Percentiles rank a stretch among this genome's conserved stretches.
These are phyloP conservation scores for Euspilapteryx auroguttella DNA, from an alignment of 2,888 invertebrate species.

Conservation along the genomic window DNA sequence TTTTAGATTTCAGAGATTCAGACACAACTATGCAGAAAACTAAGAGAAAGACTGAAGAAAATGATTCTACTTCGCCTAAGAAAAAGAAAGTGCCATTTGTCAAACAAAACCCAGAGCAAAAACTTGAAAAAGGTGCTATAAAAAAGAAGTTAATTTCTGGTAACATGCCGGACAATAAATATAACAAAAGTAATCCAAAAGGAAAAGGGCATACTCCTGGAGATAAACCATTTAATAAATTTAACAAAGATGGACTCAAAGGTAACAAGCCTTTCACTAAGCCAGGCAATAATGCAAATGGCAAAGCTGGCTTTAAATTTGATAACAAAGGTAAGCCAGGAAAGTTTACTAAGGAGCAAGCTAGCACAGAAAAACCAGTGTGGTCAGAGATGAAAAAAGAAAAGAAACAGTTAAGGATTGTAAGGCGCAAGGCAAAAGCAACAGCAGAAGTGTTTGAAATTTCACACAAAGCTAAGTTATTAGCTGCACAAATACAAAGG, in stretches of 20 bases:
- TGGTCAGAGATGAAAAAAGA: conserved; percentile 78
- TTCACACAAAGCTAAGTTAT: conserved; percentile 41
- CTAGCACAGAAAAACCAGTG: conserved; percentile 51
- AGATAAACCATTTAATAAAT: too few relatives aligned
- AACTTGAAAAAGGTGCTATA: conserved; percentile 14
- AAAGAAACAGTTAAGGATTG: conserved; percentile 69
- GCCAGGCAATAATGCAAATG: not conserved
- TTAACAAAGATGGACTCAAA: conserved; percentile 6
- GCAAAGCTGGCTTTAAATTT: not conserved
- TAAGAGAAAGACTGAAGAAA: conserved; percentile 29
- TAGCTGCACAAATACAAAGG: conserved; percentile 49
- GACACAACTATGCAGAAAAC: conserved; percentile 29
- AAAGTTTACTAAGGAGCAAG: conserved; percentile 19
- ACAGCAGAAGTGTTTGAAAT: conserved; percentile 44
- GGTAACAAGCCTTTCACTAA: conserved; percentile 2
- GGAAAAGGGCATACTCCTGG: too few relatives aligned
- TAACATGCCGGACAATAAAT: too few relatives aligned
- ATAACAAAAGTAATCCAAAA: too few relatives aligned
- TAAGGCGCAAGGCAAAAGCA: conserved; percentile 64
- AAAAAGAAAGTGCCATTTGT: conserved; percentile 27
- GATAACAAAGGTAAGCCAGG: conserved; percentile 3
- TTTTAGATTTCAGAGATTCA: too few relatives aligned
- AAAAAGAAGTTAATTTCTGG: too few relatives aligned
- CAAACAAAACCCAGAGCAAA: conserved; percentile 10
- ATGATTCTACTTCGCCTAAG: conserved; percentile 16